phyloP scores from a whole-genome alignment of 2,797 vertebrate genomes.

The Typhlichthys eigenmanni region DNA sequence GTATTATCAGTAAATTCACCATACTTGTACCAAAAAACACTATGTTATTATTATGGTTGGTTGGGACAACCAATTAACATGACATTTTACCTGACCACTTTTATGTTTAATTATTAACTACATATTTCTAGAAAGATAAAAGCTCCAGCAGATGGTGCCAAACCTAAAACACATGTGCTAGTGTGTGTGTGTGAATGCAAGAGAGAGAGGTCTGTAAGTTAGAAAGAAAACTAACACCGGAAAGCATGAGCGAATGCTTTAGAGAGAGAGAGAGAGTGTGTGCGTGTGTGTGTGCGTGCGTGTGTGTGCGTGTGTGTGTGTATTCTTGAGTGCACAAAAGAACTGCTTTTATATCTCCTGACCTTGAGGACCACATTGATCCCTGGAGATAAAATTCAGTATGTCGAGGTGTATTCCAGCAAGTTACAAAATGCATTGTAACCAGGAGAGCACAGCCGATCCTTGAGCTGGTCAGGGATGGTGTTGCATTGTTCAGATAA shows the following conservation, averaged over 20 bases:
- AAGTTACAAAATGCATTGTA: conserved; percentile 18
- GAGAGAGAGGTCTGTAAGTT: neutral
- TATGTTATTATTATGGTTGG: neutral
- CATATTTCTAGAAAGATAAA: neutral
- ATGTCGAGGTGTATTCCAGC: conserved; percentile 13
- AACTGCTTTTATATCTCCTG: conserved; percentile 29
- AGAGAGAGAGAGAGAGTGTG: neutral
- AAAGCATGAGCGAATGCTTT: neutral
- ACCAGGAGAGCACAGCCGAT: conserved; percentile 6
- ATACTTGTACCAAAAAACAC: neutral
- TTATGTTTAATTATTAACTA: neutral
- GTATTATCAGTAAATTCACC: conserved; percentile 22
- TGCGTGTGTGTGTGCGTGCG: neutral
- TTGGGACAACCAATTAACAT: neutral
- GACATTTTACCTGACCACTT: neutral
- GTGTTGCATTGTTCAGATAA: too few relatives aligned
- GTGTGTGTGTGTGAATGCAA: neutral
- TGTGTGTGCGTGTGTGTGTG: conserved; percentile 6
- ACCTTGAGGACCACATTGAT: conserved; percentile 24
- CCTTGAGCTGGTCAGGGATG: conserved; percentile 6
- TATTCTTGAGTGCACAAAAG: conserved; percentile 17
- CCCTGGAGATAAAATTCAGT: conserved; percentile 18
- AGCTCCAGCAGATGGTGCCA: conserved; percentile 67
- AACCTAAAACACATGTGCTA: conserved; percentile 27
- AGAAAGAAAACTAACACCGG: neutral